Evolutionary conservation across 2,888 invertebrate species (phyloP), one percentile per base, ranked within the genome.

Genomic region (Apotomis betuletana): DNA sequence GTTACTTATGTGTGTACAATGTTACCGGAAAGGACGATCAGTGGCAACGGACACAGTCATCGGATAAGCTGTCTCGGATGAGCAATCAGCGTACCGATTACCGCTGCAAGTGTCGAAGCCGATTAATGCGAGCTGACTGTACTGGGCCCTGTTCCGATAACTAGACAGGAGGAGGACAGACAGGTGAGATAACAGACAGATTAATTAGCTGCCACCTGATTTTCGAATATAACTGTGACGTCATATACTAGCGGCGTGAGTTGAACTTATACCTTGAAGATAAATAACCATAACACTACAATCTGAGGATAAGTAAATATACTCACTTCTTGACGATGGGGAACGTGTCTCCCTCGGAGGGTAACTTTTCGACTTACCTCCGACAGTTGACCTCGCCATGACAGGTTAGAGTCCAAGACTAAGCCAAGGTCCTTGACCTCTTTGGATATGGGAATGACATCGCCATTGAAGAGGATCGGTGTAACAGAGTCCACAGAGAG

Each of bases 341-440:
- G 91, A 96, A 97, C 93, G 97, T 97, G 94, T 97, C 97, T 82
- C 97, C 97, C 83, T 97, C 97, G 71, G 95, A 96, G 77, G 96
- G n/a, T n/a, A n/a, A n/a, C n/a, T n/a, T n/a, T n/a, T n/a, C n/a
- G n/a, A n/a, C n/a, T n/a, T n/a, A n/a, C n/a, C n/a, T n/a, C n/a
- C n/a, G n/a, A n/a, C n/a, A n/a, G n/a, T n/a, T n/a, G n/a, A n/a
- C n/a, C n/a, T n/a, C n/a, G n/a, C n/a, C n/a, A n/a, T n/a, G n/a
- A n/a, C n/a, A n/a, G n/a, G n/a, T n/a, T n/a, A n/a, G n/a, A n/a
- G n/a, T n/a, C n/a, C n/a, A n/a, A n/a, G n/a, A n/a, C n/a, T n/a
- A n/a, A n/a, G n/a, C n/a, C n/a, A n/a, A n/a, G n/a, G n/a, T n/a
- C n/a, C n/a, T n/a, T n/a, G n/a, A n/a, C n/a, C n/a, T n/a, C n/a